Conservation (phyloP, 2,113 vertebrate species). For the Euleptes europaea region DNA sequence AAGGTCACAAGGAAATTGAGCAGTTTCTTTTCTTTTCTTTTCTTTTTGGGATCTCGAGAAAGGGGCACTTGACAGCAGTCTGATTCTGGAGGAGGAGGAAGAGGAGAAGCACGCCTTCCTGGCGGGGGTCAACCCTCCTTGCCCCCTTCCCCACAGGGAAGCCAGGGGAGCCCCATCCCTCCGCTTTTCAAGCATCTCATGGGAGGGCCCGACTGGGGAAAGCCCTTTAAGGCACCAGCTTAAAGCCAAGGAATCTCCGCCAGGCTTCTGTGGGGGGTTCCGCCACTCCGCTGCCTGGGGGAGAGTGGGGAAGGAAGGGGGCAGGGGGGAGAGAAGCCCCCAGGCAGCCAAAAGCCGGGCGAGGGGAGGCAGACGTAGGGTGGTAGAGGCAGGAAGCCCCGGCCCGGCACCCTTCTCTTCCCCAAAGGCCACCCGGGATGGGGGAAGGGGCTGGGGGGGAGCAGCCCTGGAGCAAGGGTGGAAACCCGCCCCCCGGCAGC, state of each 20-base stretch:
- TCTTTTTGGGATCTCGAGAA: slow-evolving; percentile 80
- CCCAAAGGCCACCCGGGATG: too few relatives aligned
- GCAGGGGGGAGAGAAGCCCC: too few relatives aligned
- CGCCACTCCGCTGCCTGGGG: background rate
- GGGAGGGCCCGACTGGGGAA: slow-evolving; percentile 3
- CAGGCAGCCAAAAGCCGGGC: background rate
- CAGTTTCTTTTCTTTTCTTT: background rate
- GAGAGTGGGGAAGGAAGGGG: too few relatives aligned
- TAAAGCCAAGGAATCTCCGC: slow-evolving; percentile 13
- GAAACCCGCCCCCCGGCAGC: too few relatives aligned
- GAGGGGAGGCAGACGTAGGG: background rate
- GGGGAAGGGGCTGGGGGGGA: too few relatives aligned
- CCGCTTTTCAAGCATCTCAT: background rate
- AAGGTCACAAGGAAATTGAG: slow-evolving; percentile 90
- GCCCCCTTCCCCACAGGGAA: background rate
- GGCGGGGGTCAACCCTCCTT: slow-evolving; percentile 6
- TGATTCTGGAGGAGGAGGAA: slow-evolving; percentile 45
- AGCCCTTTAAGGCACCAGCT: slow-evolving; percentile 38
- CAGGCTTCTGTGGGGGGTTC: background rate
- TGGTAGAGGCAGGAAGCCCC: too few relatives aligned
- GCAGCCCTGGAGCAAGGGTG: too few relatives aligned
- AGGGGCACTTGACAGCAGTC: slow-evolving; percentile 85
- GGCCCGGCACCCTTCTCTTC: too few relatives aligned
- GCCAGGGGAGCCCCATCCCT: background rate
- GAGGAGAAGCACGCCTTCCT: slow-evolving; percentile 23